Percentiles rank a stretch among this genome's conserved stretches.
Evolutionary conservation across 2,888 invertebrate genomes (phyloP).

Genomic region (Parelbella ahira): DNA sequence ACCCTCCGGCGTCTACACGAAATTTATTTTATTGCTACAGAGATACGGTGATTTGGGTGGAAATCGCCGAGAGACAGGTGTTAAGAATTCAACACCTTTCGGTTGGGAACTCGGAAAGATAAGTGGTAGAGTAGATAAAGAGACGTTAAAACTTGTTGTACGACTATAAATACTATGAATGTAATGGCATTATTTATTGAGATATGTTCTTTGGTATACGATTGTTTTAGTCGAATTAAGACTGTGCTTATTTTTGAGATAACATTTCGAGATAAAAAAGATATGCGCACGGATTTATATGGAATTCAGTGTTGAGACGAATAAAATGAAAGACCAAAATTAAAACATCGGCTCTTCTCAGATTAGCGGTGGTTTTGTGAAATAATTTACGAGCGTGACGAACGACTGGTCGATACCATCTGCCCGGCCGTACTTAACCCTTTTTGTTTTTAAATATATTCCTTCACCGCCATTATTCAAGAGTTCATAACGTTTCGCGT

Average conservation of each 20-base stretch:
- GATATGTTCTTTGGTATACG: constrained; percentile 54
- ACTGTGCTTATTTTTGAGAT: constrained; percentile 45
- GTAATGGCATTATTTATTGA: constrained; percentile 48
- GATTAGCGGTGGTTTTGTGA: constrained; percentile 77
- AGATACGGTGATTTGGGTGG: constrained; percentile 77
- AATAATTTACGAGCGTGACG: constrained; percentile 80
- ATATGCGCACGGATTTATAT: constrained; percentile 55
- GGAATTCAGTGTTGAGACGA: constrained; percentile 55
- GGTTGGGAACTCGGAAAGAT: constrained; percentile 57
- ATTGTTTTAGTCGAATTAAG: constrained; percentile 51
- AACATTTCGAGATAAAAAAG: constrained; percentile 56
- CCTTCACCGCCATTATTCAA: constrained; percentile 74
- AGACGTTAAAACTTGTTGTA: constrained; percentile 55
- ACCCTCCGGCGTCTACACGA: constrained; percentile 76
- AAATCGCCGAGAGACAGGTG: constrained; percentile 77
- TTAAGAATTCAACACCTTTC: constrained; percentile 77
- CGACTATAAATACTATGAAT: constrained; percentile 66
- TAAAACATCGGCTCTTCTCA: constrained; percentile 71
- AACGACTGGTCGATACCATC: constrained; percentile 76
- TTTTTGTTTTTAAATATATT: constrained; percentile 73
- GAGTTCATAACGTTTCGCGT: constrained; percentile 71
- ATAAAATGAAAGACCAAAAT: constrained; percentile 67
- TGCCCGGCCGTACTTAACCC: constrained; percentile 71
- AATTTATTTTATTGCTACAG: constrained; percentile 78
- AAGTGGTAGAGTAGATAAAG: constrained; percentile 72